These are phyloP conservation scores for Crotalus horridus DNA, from an alignment of 2,113 vertebrate species.

Conservation along the genomic window DNA sequence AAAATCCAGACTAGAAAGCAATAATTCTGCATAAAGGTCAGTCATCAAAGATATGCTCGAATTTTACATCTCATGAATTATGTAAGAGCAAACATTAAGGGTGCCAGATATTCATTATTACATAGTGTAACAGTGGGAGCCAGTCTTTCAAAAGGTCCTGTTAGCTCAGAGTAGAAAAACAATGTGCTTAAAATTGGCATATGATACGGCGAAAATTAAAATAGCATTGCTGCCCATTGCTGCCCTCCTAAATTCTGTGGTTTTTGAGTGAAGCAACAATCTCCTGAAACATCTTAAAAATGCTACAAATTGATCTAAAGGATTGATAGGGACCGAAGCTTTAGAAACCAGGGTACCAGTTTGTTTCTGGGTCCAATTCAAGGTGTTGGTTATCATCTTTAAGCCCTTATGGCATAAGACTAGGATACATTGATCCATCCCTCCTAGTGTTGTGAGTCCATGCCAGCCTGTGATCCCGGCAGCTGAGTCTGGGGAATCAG, in stretches of 20 bases:
- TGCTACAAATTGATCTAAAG: background rate
- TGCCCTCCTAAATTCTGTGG: background rate
- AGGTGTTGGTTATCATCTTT: background rate
- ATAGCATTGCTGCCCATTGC: background rate
- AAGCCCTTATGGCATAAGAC: background rate
- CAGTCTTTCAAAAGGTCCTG: background rate
- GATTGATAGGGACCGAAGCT: background rate
- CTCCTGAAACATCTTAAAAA: background rate
- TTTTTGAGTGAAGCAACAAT: background rate
- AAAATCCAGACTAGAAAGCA: slow-evolving; percentile 6
- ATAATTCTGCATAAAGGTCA: background rate
- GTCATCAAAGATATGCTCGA: background rate
- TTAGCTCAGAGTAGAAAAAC: background rate
- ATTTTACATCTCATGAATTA: slow-evolving; percentile 2
- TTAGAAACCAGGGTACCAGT: background rate
- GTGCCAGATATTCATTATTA: background rate
- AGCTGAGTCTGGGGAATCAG: too few species aligned
- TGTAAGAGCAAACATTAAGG: background rate
- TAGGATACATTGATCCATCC: background rate
- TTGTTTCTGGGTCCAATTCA: background rate
- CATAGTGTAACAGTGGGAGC: background rate
- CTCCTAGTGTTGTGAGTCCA: too few species aligned
- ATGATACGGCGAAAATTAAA: background rate
- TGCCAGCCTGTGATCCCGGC: too few species aligned
- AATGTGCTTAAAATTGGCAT: background rate